phyloP scores from a whole-genome alignment of 2,113 vertebrate genomes.

The Zonotrichia leucophrys region DNA sequence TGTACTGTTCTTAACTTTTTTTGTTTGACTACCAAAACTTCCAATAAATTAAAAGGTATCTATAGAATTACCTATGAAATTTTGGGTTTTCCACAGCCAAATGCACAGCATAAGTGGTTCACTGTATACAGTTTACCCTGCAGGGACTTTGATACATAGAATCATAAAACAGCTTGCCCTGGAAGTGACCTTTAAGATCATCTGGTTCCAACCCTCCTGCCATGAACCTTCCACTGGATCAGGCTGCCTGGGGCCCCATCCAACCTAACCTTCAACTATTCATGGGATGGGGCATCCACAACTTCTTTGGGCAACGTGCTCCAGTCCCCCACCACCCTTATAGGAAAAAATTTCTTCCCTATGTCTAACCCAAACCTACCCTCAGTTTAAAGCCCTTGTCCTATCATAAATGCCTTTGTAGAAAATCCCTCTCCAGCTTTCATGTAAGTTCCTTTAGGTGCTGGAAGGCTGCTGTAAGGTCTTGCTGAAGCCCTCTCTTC shows the following conservation, averaged over 20 bases:
- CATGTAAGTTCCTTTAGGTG: background rate
- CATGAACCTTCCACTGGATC: background rate
- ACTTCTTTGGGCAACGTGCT: background rate
- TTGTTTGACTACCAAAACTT: background rate
- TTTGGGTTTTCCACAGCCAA: background rate
- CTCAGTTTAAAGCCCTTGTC: background rate
- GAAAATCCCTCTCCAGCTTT: background rate
- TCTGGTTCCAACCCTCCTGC: rapidly evolving
- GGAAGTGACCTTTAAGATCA: background rate
- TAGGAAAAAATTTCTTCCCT: background rate
- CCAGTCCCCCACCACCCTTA: background rate
- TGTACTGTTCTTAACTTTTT: background rate
- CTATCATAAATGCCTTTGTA: background rate
- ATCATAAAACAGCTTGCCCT: background rate
- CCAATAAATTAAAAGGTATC: background rate
- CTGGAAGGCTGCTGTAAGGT: background rate
- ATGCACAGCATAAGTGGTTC: rapidly evolving
- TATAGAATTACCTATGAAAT: background rate
- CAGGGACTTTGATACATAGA: background rate
- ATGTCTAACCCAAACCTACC: background rate
- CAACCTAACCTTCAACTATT: background rate
- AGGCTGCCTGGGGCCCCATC: background rate
- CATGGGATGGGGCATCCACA: background rate
- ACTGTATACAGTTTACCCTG: background rate
- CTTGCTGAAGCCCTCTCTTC: background rate